Evolutionary conservation across 2,888 invertebrate species (phyloP).

Genomic region (Chloromyia formosa): DNA sequence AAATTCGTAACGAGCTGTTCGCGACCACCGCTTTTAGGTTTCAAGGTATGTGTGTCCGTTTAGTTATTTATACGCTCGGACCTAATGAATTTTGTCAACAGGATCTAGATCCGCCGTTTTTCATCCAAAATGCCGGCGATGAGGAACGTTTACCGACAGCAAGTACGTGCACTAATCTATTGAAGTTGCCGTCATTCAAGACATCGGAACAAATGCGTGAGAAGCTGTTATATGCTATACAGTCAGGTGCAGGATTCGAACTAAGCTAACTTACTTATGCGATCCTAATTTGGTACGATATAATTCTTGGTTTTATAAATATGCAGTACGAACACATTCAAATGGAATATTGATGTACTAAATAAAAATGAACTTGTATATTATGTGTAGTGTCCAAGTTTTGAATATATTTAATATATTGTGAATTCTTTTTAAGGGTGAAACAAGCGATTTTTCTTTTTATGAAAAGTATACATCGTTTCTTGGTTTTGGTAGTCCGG

Average conservation of each 20-base stretch:
- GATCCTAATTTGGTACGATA: neutral
- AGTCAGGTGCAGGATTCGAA: constrained; percentile 96
- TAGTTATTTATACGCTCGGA: neutral
- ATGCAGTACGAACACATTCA: neutral
- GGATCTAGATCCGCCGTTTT: constrained; percentile 96
- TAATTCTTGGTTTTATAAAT: neutral
- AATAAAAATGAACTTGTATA: constrained; percentile 20
- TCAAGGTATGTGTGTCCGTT: constrained; percentile 74
- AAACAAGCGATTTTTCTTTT: neutral
- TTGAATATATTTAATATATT: constrained; percentile 39
- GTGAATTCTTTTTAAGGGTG: constrained; percentile 24
- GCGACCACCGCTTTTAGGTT: constrained; percentile 93
- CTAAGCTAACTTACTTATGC: constrained; percentile 72
- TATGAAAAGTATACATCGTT: no score
- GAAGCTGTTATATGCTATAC: constrained; percentile 91
- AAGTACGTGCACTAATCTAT: constrained; percentile 97
- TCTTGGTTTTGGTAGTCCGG: no score
- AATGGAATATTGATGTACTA: constrained; percentile 5
- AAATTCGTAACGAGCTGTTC: constrained; percentile 99
- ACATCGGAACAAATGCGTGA: constrained; percentile 79
- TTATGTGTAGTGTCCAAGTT: constrained; percentile 33
- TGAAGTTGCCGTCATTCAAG: constrained; percentile 92
- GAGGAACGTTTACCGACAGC: constrained; percentile 94
- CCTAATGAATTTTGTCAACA: constrained; percentile 61
- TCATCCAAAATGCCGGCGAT: constrained; percentile 91